Base-by-base conservation (phyloP, 2,888 invertebrate genomes). In the Physocephala rufipes region DNA sequence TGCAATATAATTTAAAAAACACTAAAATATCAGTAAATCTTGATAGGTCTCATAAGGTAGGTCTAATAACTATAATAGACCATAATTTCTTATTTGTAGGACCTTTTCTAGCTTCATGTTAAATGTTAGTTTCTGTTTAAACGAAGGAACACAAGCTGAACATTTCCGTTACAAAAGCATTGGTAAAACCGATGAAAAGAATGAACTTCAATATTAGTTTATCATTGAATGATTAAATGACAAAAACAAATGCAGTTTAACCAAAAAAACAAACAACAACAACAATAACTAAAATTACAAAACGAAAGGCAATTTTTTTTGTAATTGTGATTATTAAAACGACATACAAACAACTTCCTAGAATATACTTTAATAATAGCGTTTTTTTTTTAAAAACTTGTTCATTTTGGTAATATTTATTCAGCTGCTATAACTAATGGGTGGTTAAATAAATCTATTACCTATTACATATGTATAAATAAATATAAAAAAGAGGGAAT, bases 401-500 rank as follows among this genome's bases (percentile, higher is more conserved):
- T n/a, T n/a, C n/a, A 36, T 36, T 36, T 36, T 9, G 36, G 36
- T 36, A 36, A 36, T 36, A 21, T 3, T 21, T n/a, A 12, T n/a
- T 21, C 53, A 21, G 21, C 21, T n/a, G n/a, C 12, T 21, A 53
- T 49, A 49, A 16, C 49, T 49, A 49, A n/a, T 12, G 19, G 49
- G 4, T 13, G 13, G 19, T n/a, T 49, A 3, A 16, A 13, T 49
- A 49, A 36, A 9, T 4, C 36, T 12, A 49, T 49, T 1, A 55
- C 24, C 5, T n/a, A 55, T 21, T 55, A 55, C 19, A 21, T 12
- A 12, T 21, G 24, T 19, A 55, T 55, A 49, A 4, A 49, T 49
- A 49, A 12, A 19, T 49, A 19, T 15, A 49, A 12, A n/a, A 15
- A 3, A 59, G 2, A 24, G 19, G 30, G 58, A 73, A 73, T 71